A percentile compares a stretch with the other conserved stretches of the same genome.
These are phyloP conservation scores for Diadegma fenestrale DNA, from an alignment of 2,888 invertebrate species.

Conservation along the genomic window DNA sequence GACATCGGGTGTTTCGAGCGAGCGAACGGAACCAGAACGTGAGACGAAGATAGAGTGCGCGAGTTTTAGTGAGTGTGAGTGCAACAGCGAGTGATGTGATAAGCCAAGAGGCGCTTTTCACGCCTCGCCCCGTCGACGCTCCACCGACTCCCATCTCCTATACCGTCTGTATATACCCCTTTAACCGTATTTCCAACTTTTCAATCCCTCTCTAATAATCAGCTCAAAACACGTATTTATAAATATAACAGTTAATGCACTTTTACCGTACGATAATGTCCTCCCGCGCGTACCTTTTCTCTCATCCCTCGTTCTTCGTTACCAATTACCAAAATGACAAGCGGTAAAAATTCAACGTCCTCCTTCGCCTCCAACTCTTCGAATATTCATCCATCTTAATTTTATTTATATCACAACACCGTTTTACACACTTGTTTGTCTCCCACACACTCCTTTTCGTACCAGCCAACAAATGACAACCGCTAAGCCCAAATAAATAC, in stretches of 20 bases:
- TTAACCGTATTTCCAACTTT: constrained; percentile 4
- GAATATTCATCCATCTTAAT: constrained; percentile 7
- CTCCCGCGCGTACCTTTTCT: constrained; percentile 42
- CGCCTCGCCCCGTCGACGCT: constrained; percentile 70
- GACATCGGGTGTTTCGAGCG: constrained; percentile 52
- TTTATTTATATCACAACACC: neutral
- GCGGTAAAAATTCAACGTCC: constrained; percentile 36
- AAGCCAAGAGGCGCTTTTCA: constrained; percentile 70
- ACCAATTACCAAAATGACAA: constrained; percentile 43
- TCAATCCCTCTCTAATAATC: neutral
- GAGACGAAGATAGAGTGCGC: constrained; percentile 46
- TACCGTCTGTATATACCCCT: constrained; percentile 32
- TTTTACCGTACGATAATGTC: constrained; percentile 31
- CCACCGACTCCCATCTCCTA: constrained; percentile 31
- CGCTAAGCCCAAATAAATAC: constrained; percentile 46
- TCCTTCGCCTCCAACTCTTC: neutral
- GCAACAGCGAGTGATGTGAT: constrained; percentile 63
- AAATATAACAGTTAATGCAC: neutral
- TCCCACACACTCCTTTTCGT: neutral
- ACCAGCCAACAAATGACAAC: constrained; percentile 39
- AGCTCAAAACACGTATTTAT: neutral
- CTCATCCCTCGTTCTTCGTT: constrained; percentile 2
- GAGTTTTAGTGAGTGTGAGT: constrained; percentile 32
- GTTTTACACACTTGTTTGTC: constrained; percentile 3
- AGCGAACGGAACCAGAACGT: constrained; percentile 48